Evolutionary conservation across 2,797 vertebrate species (phyloP).

Genomic region (Neosilurus mollespiculum): DNA sequence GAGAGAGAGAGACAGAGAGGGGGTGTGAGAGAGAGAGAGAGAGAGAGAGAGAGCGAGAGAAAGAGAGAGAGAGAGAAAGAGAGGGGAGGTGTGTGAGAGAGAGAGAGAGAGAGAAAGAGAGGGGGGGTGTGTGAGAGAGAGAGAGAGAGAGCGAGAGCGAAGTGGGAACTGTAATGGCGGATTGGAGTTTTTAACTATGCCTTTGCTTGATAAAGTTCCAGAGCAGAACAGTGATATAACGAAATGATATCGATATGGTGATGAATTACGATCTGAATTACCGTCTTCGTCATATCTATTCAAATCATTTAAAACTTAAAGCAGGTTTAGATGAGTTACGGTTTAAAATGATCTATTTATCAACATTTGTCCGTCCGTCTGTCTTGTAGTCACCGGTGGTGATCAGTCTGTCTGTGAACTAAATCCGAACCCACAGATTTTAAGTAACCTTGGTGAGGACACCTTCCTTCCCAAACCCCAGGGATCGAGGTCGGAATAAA

Average conservation of each 20-base stretch:
- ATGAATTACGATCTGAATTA: not conserved
- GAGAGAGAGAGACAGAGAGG: constrained; percentile 16
- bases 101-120: not conserved
- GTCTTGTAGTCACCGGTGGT: too few relatives aligned
- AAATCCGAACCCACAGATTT: too few relatives aligned
- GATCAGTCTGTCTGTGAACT: too few relatives aligned
- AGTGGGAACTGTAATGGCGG: constrained; percentile 9
- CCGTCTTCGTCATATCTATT: too few relatives aligned
- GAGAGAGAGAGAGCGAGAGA: constrained; percentile 6
- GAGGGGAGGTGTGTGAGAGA: not conserved
- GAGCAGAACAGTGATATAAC: not conserved
- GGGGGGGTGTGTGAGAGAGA: constrained; percentile 19
- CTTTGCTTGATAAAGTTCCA: not conserved
- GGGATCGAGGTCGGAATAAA: too few relatives aligned
- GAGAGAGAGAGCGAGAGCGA: not conserved
- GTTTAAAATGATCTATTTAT: too few relatives aligned
- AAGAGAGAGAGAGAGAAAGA: not conserved
- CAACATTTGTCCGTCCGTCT: too few relatives aligned
- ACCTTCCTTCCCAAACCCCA: too few relatives aligned
- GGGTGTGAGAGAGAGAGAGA: not conserved
- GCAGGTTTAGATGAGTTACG: too few relatives aligned
- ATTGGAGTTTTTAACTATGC: not conserved
- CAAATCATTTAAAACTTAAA: too few relatives aligned
- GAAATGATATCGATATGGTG: not conserved
- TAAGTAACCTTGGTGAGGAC: too few relatives aligned